phyloP scores from a whole-genome alignment of 2,113 vertebrate genomes.

The Sturnira hondurensis region DNA sequence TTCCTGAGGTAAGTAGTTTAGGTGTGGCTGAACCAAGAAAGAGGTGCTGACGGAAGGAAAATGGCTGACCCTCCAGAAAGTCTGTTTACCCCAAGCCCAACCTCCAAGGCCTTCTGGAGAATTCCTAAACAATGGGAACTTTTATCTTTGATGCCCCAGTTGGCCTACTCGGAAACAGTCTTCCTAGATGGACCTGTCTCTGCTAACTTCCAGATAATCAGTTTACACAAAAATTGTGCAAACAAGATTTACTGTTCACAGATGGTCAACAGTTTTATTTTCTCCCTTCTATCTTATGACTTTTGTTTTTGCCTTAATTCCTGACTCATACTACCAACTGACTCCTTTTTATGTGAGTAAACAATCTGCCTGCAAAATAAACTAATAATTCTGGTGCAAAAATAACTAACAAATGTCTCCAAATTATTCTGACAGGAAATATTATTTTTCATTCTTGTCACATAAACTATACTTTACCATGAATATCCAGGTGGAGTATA shows the following conservation, averaged over 20 bases:
- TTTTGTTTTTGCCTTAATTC: constrained; percentile 12
- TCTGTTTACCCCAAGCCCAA: not conserved
- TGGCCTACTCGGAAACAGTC: not conserved
- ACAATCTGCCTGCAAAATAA: constrained; percentile 43
- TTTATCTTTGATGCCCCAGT: not conserved
- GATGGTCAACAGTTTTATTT: not conserved
- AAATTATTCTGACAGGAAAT: constrained; percentile 36
- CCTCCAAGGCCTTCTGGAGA: not conserved
- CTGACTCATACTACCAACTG: not conserved
- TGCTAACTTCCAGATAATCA: not conserved
- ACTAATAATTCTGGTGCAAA: not conserved
- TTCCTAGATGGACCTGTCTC: not conserved
- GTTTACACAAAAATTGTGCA: constrained; percentile 26
- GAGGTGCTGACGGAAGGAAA: not conserved
- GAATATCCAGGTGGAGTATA: not conserved
- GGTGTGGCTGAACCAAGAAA: not conserved
- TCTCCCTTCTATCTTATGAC: not conserved
- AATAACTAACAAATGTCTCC: constrained; percentile 11
- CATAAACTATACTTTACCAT: not conserved
- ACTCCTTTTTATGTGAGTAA: constrained; percentile 18
- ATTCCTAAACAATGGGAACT: not conserved
- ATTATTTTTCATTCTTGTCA: not conserved
- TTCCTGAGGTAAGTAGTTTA: not conserved
- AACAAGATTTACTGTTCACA: not conserved
- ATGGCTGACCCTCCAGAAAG: not conserved